Evolutionary conservation across 2,797 vertebrate genomes (phyloP).

Genomic region (Coregonus suidteri): DNA sequence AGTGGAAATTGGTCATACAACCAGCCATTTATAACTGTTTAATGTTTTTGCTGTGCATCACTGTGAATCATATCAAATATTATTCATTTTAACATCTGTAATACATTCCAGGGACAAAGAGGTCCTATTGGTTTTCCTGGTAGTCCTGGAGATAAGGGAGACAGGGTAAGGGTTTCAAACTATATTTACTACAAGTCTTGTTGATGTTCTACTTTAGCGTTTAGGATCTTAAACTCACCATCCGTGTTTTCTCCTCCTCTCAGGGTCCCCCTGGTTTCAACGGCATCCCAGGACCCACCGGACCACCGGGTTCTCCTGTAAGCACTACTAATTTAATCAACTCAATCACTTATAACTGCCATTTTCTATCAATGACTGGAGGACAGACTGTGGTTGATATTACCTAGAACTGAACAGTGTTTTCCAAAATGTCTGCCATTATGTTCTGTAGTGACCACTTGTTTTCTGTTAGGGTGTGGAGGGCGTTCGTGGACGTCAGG

Average conservation of each 20-base stretch:
- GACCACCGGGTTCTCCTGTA: slow-evolving; percentile 79
- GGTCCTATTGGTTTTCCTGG: slow-evolving; percentile 77
- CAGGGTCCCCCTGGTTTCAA: slow-evolving; percentile 82
- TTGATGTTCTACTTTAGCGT: neutral
- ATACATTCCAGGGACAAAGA: slow-evolving; percentile 72
- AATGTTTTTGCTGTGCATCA: neutral
- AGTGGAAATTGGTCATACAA: neutral
- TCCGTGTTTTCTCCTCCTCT: slow-evolving; percentile 12
- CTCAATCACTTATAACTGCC: neutral
- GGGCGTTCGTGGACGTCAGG: slow-evolving; percentile 76
- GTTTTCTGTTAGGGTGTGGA: slow-evolving; percentile 71
- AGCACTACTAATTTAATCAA: slow-evolving; percentile 29
- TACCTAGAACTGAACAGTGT: neutral
- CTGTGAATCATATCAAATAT: neutral
- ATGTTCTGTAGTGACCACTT: slow-evolving; percentile 6
- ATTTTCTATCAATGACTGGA: slow-evolving; percentile 14
- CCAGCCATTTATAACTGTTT: neutral
- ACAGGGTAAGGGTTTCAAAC: slow-evolving; percentile 63
- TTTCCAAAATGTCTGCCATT: neutral
- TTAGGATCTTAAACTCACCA: neutral
- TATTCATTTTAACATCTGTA: neutral
- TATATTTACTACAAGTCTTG: neutral
- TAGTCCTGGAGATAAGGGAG: slow-evolving; percentile 75
- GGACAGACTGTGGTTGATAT: slow-evolving; percentile 1
- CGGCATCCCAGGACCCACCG: slow-evolving; percentile 77